Conservation (phyloP, 2,888 invertebrate species). For the Drosophila basisetae region DNA sequence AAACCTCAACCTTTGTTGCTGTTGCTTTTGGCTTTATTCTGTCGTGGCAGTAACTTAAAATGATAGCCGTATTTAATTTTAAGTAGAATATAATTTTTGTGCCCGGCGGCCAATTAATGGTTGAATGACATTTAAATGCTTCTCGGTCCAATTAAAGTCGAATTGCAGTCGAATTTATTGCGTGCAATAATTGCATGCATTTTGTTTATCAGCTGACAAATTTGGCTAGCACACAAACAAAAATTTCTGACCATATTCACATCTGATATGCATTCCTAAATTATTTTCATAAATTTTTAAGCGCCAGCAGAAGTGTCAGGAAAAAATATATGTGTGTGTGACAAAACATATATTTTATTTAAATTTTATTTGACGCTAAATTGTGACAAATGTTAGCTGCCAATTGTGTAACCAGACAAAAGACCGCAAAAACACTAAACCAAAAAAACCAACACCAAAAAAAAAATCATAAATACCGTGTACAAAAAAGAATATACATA, state of each 20-base stretch:
- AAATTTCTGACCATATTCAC: slow-evolving; percentile 30
- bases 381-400: slow-evolving; percentile 78
- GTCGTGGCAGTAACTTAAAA: slow-evolving; percentile 60
- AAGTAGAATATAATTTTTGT: slow-evolving; percentile 61
- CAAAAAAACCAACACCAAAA: slow-evolving; percentile 33
- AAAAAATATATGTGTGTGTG: slow-evolving; percentile 59
- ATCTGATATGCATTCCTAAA: slow-evolving; percentile 59
- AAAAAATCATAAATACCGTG: slow-evolving; percentile 19
- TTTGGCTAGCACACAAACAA: slow-evolving; percentile 30
- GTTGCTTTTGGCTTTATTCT: slow-evolving; percentile 13
- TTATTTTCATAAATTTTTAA: slow-evolving; percentile 72
- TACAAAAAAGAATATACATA: slow-evolving; percentile 12
- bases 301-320: slow-evolving; percentile 68
- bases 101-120: slow-evolving; percentile 61
- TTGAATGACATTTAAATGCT: slow-evolving; percentile 79
- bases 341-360: slow-evolving; percentile 72
- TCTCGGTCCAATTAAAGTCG: slow-evolving; percentile 59
- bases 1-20: slow-evolving; percentile 17
- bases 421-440: slow-evolving; percentile 56
- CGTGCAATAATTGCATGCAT: slow-evolving; percentile 52
- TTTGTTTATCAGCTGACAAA: slow-evolving; percentile 54
- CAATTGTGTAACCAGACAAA: slow-evolving; percentile 73
- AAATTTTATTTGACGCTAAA: slow-evolving; percentile 71
- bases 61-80: slow-evolving; percentile 64
- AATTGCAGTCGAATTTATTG: slow-evolving; percentile 51